Base-by-base conservation (phyloP, 1,140 invertebrate species). In the Sycophaga agraensis region DNA sequence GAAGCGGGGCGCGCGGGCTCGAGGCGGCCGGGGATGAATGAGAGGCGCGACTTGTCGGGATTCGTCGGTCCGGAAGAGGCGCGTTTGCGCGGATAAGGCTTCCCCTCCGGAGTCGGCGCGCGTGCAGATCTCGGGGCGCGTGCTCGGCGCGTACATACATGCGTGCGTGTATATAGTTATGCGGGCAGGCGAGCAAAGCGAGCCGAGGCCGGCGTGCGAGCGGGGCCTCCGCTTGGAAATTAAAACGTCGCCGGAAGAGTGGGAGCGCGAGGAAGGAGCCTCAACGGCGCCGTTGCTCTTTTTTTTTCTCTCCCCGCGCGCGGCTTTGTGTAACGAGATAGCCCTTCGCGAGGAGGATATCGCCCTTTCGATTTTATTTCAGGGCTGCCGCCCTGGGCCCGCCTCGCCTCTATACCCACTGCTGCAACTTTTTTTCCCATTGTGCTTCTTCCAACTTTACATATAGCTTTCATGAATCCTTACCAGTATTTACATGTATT, bases 11-110 rank as follows among this genome's bases (percentile, higher is more conserved):
- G 35, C 37, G 24, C 34, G 31, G n/a, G n/a, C n/a, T n/a, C n/a
- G n/a, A n/a, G n/a, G n/a, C n/a, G n/a, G n/a, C n/a, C n/a, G n/a
- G n/a, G n/a, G n/a, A n/a, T n/a, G n/a, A n/a, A n/a, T n/a, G n/a
- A n/a, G n/a, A n/a, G n/a, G n/a, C 34, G 34, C 22, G 24, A 58
- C 34, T 35, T 51, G 19, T 11, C 45, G 45, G 45, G 45, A 46
- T 46, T 46, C 19, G 4, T 21, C 7, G 21, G 8, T 16, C 49
- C 49, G 58, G 39, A 45, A 53, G 49, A 45, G 40, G 35, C 17
- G 31, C 39, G 43, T 62, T 62, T 53, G 49, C 50, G 16, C 22
- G 58, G 19, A 53, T 46, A 46, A 46, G 49, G 49, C 49, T 60
- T 60, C 48, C 16, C 4, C 8, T 31, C 22, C 21, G n/a, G n/a